Base-by-base conservation (phyloP, 2,113 vertebrate species). In the Ochotona curzoniae region DNA sequence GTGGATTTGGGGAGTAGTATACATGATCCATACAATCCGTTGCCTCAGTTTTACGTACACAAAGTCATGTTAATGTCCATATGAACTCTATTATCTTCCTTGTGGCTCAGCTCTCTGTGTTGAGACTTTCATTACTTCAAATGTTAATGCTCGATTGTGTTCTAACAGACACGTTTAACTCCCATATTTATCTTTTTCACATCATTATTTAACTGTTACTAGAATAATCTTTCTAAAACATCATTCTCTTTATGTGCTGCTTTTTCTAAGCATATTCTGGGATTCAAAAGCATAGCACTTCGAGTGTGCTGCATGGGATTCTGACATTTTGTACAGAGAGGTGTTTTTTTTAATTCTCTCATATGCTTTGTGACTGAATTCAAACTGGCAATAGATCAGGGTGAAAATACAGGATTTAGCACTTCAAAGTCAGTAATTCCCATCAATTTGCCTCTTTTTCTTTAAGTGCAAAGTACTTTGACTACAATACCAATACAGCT, bases 311-410 rank as follows among this genome's bases (percentile, higher is more conserved):
- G 28, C 2, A 47, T 20, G 21, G 73, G 57, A 9, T 84, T 60
- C 35, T 84, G 1, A 11, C 54, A 20, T 15, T 5, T 44, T 83
- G 2, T 3, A 12, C 6, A 11, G 26, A 44, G 12, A 81, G 25
- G 7, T 44, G 38, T 44, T 44, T 44, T 44, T 44, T 6, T 17
- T 67, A 32, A 26, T 18, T 73, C 13, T 54, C 5, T 21, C 6
- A 35, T 23, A 47, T 0, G 74, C 9, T 2, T 67, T 83, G n/a
- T 25, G 15, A 32, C 35, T 10, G 6, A 20, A 32, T 7, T 32
- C 47, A 26, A 57, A 49, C 0, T 47, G 32, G 12, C 8, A 12
- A 47, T 5, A 17, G 1, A 13, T 5, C 15, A 54, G 18, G 28
- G 54, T 30, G 57, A 8, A 66, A 73, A 75, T 73, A 2, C 8